Conservation (phyloP, 2,888 invertebrate species). For the Vandiemenella viatica region DNA sequence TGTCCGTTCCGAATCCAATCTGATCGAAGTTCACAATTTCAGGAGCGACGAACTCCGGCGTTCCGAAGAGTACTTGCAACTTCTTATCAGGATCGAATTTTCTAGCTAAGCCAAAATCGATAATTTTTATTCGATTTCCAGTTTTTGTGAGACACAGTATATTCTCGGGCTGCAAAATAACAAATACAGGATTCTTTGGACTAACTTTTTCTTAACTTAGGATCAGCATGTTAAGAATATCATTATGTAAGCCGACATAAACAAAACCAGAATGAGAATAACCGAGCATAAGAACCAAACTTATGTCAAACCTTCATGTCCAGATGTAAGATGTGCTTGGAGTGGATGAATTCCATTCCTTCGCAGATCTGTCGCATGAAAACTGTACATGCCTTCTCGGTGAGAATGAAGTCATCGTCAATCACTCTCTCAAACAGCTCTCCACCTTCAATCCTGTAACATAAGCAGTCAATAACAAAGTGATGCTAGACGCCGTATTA, state of each 20-base stretch:
- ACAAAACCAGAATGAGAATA: too few species aligned
- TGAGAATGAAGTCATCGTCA: constrained; percentile 93
- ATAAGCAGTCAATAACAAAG: too few species aligned
- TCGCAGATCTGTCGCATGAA: constrained; percentile 98
- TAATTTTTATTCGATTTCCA: constrained; percentile 97
- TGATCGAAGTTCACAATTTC: constrained; percentile 98
- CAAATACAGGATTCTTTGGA: not conserved
- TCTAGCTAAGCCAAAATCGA: constrained; percentile 93
- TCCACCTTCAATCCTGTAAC: constrained; percentile 85
- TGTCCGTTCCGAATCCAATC: constrained; percentile 89
- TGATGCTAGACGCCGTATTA: too few species aligned
- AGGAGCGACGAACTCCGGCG: constrained; percentile 97
- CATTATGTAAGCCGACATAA: not conserved
- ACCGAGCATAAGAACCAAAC: too few species aligned
- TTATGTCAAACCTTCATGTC: constrained; percentile 71
- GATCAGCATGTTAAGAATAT: not conserved
- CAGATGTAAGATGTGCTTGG: constrained; percentile 86
- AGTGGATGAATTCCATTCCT: constrained; percentile 93
- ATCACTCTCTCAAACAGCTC: constrained; percentile 98
- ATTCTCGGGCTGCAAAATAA: constrained; percentile 75
- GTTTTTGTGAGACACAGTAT: constrained; percentile 88
- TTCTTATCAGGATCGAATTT: constrained; percentile 85
- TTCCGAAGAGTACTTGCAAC: constrained; percentile 87
- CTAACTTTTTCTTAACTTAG: not conserved
- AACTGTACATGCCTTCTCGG: constrained; percentile 89